Evolutionary conservation across 2,113 vertebrate genomes (phyloP).

Genomic region (Dunckerocampus dactyliophorus): DNA sequence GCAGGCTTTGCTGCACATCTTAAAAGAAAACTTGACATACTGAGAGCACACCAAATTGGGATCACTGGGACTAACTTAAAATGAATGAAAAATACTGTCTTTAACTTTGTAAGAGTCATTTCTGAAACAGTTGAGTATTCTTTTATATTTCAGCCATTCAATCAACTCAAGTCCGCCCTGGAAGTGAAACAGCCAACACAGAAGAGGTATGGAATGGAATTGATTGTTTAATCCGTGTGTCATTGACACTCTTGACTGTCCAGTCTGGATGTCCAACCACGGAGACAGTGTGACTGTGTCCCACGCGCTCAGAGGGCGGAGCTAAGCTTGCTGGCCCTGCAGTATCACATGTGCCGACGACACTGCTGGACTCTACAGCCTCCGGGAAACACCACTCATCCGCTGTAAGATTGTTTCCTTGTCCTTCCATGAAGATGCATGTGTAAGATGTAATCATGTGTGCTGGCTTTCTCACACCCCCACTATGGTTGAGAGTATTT

Average conservation of each 20-base stretch:
- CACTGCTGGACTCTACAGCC: constrained; percentile 53
- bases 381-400: constrained; percentile 10
- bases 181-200: constrained; percentile 10
- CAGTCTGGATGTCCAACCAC: background rate
- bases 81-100: too few relatives aligned
- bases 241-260: background rate
- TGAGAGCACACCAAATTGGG: too few relatives aligned
- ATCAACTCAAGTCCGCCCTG: constrained; percentile 35
- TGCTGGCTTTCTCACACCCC: background rate
- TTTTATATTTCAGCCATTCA: constrained; percentile 55
- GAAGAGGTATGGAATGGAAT: background rate
- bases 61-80: too few relatives aligned
- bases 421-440: background rate
- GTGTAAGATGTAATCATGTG: background rate
- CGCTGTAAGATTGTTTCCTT: background rate
- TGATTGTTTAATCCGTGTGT: background rate
- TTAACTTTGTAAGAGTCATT: too few relatives aligned
- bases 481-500: background rate
- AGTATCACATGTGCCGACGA: constrained; percentile 58
- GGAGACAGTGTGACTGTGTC: constrained; percentile 15
- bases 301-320: constrained; percentile 48
- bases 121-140: background rate
- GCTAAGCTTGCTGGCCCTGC: constrained; percentile 58
- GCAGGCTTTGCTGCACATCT: too few relatives aligned
- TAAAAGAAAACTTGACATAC: too few relatives aligned